Evolutionary conservation across 1,140 invertebrate genomes (phyloP).

Genomic region (Drosophila santomea): DNA sequence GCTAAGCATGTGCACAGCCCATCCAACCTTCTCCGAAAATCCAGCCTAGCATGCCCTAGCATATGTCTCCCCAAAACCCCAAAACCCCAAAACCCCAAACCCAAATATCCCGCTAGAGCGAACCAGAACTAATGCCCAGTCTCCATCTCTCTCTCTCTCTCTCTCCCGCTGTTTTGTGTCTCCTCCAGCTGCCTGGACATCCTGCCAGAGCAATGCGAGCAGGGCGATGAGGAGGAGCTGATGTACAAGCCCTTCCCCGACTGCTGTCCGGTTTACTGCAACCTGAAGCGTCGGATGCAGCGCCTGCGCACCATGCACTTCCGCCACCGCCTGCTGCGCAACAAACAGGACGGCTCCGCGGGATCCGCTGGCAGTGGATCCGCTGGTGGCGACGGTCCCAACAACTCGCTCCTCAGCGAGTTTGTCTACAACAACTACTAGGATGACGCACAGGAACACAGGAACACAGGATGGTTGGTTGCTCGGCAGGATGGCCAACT

Average conservation of each 20-base stretch:
- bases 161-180: slow-evolving; percentile 3
- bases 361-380: slow-evolving; percentile 3
- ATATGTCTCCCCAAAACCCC: no score
- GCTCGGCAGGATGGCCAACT: neutral
- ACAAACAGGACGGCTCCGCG: slow-evolving; percentile 59
- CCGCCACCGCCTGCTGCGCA: slow-evolving; percentile 74
- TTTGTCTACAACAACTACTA: slow-evolving; percentile 76
- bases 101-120: no score
- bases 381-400: slow-evolving; percentile 34
- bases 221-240: slow-evolving; percentile 81
- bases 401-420: slow-evolving; percentile 63
- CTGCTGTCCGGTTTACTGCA: slow-evolving; percentile 82
- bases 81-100: no score
- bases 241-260: slow-evolving; percentile 84
- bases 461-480: no score
- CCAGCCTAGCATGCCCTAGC: slow-evolving; percentile 18
- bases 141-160: neutral
- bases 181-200: slow-evolving; percentile 79
- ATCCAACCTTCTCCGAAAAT: no score
- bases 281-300: slow-evolving; percentile 80
- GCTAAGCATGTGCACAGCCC: slow-evolving; percentile 25
- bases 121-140: slow-evolving; percentile 48
- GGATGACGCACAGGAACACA: neutral
- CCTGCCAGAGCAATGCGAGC: slow-evolving; percentile 79
- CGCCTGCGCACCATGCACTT: slow-evolving; percentile 78